Conservation (phyloP, 2,113 vertebrate species). For the Ailurus styani region DNA sequence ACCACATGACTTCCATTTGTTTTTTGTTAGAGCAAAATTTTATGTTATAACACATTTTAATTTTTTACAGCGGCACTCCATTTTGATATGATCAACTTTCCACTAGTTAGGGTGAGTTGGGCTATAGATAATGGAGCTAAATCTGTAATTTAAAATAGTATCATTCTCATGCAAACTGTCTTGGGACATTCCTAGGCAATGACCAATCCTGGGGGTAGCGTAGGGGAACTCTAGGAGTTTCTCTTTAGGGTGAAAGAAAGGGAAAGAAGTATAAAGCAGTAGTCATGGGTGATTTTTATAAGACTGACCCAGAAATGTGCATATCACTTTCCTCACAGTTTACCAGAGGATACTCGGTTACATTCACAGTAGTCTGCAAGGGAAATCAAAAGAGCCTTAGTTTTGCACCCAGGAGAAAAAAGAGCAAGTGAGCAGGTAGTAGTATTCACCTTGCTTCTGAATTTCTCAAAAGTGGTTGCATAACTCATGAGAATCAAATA, state of each 20-base stretch:
- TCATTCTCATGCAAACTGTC: neutral
- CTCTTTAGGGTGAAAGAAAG: neutral
- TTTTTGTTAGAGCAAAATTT: neutral
- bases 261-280: neutral
- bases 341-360: neutral
- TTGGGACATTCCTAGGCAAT: neutral
- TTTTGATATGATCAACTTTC: neutral
- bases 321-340: neutral
- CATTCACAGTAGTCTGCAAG: neutral
- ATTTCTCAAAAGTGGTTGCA: neutral
- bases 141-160: neutral
- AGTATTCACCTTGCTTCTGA: neutral
- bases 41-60: neutral
- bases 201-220: neutral
- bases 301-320: neutral
- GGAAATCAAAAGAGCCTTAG: neutral
- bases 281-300: neutral
- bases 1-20: neutral
- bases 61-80: neutral
- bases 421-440: fast-evolving
- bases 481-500: neutral
- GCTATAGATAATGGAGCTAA: neutral
- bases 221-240: neutral
- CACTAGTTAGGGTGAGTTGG: neutral
- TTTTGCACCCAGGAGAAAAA: neutral